phyloP scores from a whole-genome alignment of 1,140 invertebrate species.

The Bombus waltoni region DNA sequence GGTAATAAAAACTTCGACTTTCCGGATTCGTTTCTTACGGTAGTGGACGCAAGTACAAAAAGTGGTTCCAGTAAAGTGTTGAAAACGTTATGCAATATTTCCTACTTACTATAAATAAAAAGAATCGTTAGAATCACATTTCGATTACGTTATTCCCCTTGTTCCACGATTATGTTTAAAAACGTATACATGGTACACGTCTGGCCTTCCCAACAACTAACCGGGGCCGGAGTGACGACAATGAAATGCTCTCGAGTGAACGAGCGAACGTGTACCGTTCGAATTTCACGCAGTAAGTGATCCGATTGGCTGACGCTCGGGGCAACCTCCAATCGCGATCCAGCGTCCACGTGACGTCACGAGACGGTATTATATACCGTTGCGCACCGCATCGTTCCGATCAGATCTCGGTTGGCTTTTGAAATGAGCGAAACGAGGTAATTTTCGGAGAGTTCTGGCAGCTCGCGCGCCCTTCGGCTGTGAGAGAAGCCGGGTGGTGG shows the following conservation, averaged over 20 bases:
- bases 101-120: not conserved
- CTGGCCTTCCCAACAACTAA: slow-evolving; percentile 31
- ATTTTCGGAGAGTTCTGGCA: slow-evolving; percentile 67
- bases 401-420: slow-evolving; percentile 74
- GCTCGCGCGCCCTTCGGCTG: slow-evolving; percentile 66
- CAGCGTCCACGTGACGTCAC: slow-evolving; percentile 78
- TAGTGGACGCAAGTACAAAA: too few species aligned
- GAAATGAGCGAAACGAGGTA: slow-evolving; percentile 72
- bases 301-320: slow-evolving; percentile 49
- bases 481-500: slow-evolving; percentile 60
- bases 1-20: too few species aligned
- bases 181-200: not conserved
- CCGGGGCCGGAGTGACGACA: not conserved
- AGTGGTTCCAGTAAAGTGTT: not conserved
- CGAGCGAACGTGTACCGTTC: slow-evolving; percentile 56
- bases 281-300: slow-evolving; percentile 61
- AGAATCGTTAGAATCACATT: not conserved
- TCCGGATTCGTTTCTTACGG: not conserved
- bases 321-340: slow-evolving; percentile 66
- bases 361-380: slow-evolving; percentile 82
- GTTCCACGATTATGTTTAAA: slow-evolving; percentile 8
- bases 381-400: slow-evolving; percentile 72
- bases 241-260: not conserved
- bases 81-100: not conserved
- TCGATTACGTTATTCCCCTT: not conserved